Conservation (phyloP, 2,797 vertebrate genomes). For the Sebastes hopkinsi region DNA sequence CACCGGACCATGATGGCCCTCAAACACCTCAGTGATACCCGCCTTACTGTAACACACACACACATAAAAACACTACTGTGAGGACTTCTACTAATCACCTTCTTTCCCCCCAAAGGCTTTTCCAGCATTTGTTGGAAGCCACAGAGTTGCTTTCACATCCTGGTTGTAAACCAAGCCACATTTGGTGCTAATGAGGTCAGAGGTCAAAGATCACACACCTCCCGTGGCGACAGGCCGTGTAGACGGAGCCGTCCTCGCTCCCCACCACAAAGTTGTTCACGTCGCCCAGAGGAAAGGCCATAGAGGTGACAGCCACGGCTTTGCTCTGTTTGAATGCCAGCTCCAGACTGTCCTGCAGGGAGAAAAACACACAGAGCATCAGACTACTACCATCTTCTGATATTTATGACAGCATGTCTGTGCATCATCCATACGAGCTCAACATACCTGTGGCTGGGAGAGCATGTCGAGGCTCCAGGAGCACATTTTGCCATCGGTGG, state of each 20-base stretch:
- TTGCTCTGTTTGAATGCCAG: slow-evolving; percentile 98
- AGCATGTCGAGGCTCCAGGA: slow-evolving; percentile 99
- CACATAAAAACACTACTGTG: not conserved
- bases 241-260: slow-evolving; percentile 97
- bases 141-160: not conserved
- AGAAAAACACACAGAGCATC: not conserved
- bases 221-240: slow-evolving; percentile 97
- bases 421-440: not conserved
- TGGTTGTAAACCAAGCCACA: not conserved
- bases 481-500: slow-evolving; percentile 98
- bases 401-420: too few species aligned
- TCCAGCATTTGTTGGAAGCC: not conserved
- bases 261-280: slow-evolving; percentile 99
- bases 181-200: not conserved
- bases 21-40: slow-evolving; percentile 98
- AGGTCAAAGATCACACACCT: slow-evolving; percentile 80
- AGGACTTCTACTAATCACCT: not conserved
- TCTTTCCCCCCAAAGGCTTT: not conserved
- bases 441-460: slow-evolving; percentile 93
- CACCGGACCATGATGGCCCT: slow-evolving; percentile 98
- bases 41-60: slow-evolving; percentile 89
- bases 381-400: not conserved
- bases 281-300: slow-evolving; percentile 97
- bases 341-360: slow-evolving; percentile 94
- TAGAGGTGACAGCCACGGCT: slow-evolving; percentile 96